Evolutionary conservation across 2,888 invertebrate species (phyloP), one percentile per base, ranked within the genome.

Genomic region (Stomorhina lunata): DNA sequence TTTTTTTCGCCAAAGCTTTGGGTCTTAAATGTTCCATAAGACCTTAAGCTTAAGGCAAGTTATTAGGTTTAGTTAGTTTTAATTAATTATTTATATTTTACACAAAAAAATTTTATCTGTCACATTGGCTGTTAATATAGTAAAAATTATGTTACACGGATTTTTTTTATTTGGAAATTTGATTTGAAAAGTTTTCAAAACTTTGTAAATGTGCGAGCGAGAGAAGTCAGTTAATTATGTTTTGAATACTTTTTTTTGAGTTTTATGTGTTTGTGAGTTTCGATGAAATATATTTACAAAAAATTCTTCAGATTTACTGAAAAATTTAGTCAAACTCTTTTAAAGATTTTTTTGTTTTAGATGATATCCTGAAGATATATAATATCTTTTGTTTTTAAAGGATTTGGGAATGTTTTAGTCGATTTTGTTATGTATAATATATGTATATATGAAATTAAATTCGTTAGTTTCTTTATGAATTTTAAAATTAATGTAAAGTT

Each of bases 211-310:
- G n/a, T 29, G 37, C 29, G 37, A 32, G 53, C 27, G 68, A 68
- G 68, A 68, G 57, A 37, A 76, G 76, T 76, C 76, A 76, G 76
- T 68, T 59, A 68, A 63, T 53, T 40, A 73, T 40, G 61, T 27
- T 50, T 37, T 27, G 37, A 40, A 32, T 40, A 63, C 22, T 27
- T 61, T n/a, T 32, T n/a, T 6, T 50, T 27, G 5, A 20, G 15
- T 2, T 66, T 22, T 40, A n/a, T n/a, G n/a, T 15, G 1, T 40
- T 45, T 22, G 4, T 20, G 22, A 3, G 43, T 22, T 22, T 22
- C 2, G 22, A 48, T 45, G 15, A 45, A 45, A 17, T 45, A 17
- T 45, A 17, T n/a, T n/a, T 45, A 45, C 17, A 45, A 45, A 15
- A 45, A 9, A 2, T 43, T 4, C 4, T 1, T 17, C 4, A n/a